Percentiles rank a stretch among this genome's conserved stretches.
These are phyloP conservation scores for Rutpela maculata DNA, from an alignment of 2,888 invertebrate genomes.

Conservation along the genomic window DNA sequence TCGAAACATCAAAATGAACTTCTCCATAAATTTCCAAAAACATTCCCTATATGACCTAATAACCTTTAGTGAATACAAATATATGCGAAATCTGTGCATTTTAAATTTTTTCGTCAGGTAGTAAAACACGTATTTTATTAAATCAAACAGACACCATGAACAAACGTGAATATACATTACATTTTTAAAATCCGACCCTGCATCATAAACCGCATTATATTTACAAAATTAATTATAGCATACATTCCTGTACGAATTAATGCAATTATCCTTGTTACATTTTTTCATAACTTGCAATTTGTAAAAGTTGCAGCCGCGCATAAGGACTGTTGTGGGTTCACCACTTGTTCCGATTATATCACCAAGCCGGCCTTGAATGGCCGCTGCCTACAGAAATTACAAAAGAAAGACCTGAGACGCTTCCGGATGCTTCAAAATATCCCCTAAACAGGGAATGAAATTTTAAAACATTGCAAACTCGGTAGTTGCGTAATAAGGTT, in stretches of 20 bases:
- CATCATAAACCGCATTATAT: not conserved
- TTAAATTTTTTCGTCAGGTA: too few species aligned
- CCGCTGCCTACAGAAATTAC: conserved; percentile 11
- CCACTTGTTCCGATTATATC: conserved; percentile 33
- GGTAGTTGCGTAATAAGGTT: not conserved
- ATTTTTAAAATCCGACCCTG: conserved; percentile 1
- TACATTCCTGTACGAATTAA: not conserved
- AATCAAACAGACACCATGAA: not conserved
- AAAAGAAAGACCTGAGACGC: conserved; percentile 2
- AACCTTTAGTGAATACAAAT: too few species aligned
- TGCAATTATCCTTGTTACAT: conserved; percentile 3
- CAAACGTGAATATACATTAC: not conserved
- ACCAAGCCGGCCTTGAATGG: conserved; percentile 21
- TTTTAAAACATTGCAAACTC: not conserved
- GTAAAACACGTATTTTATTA: too few species aligned
- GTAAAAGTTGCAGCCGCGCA: conserved; percentile 15
- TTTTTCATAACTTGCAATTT: conserved; percentile 19
- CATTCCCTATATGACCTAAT: too few species aligned
- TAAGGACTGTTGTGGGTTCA: conserved; percentile 25
- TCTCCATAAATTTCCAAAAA: too few species aligned
- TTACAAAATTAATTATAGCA: not conserved
- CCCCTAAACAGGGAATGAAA: not conserved
- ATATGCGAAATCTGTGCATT: too few species aligned
- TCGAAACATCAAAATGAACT: too few species aligned
- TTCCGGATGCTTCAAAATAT: conserved; percentile 23